Evolutionary conservation across 2,113 vertebrate species (phyloP), one percentile per base, ranked within the genome.

Genomic region (Antechinus stuartii): DNA sequence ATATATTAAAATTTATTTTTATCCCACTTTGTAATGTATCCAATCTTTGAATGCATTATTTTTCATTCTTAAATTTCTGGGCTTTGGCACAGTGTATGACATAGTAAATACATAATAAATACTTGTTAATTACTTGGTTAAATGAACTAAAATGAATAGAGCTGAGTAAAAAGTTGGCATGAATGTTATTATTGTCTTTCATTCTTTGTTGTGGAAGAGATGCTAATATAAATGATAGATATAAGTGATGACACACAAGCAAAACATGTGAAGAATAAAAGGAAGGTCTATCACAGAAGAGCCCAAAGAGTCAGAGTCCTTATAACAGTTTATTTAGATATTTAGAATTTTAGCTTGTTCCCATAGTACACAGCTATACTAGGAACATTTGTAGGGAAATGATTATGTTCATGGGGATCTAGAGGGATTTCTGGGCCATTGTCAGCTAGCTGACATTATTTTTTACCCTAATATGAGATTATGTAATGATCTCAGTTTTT

Each of bases 371-470:
- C 57, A 52, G 89, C 89, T 90, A 55, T 93, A 93, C 97, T 95
- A 95, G 92, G 89, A 94, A 95, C 76, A 95, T 95, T 92, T 95
- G 91, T 47, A 54, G 35, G 61, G 90, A 92, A 94, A 92, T 25
- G 91, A 61, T 90, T 92, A 91, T 91, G 95, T 96, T 94, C 89
- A 91, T 93, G 91, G 94, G 94, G 93, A 96, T 89, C 91, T 92
- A 50, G 92, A 96, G 93, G 92, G 76, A 95, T 95, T 96, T 97
- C 96, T 95, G 94, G 93, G 84, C 91, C n/a, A 42, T 84, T 92
- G 90, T 95, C 90, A 94, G 54, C 55, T 68, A 93, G 90, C 89
- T 94, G 97, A 94, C 97, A 96, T 91, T 94, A 93, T 97, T 96
- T 91, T 91, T 54, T 84, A 90, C 53, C 94, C 91, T 91, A 42